Evolutionary conservation across 2,113 vertebrate species (phyloP), one percentile per base, ranked within the genome.

Genomic region (Cynocephalus volans): DNA sequence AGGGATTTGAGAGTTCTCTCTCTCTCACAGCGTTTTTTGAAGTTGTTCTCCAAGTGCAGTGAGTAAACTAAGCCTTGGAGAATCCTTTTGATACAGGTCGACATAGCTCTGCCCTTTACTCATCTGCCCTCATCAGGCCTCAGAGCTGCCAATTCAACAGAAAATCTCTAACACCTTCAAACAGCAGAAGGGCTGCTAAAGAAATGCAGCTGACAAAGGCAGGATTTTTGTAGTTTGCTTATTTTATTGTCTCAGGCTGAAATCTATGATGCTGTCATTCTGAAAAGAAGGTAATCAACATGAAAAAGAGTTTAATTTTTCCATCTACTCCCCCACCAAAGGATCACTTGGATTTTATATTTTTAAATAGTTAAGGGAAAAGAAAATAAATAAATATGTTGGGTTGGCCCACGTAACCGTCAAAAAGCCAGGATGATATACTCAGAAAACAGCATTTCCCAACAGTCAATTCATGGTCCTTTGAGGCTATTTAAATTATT

Each of bases 111-210:
- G 92, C 86, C 77, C 73, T 96, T 94, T 0, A 0, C 54, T n/a
- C n/a, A 60, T 85, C 50, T 3, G 1, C 14, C 85, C 64, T 90
- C 83, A 86, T 85, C 58, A 88, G 79, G 36, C 88, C 87, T 89
- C 69, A 13, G 90, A 96, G 86, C 81, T 98, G 89, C 92, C 93
- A 79, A 31, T 33, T 24, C 60, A 77, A 79, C 91, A 97, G 88
- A 91, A 97, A 90, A 91, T 58, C 45, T 58, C 83, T 64, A 95
- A 41, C 62, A 75, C 19, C 81, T 96, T 28, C 12, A 54, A 79
- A 48, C 2, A 17, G 87, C 31, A 58, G 52, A 17, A 41, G 56
- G 76, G 48, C 83, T 76, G 33, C 80, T 96, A 17, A 72, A 95
- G 87, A 97, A 98, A 97, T 36, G 9, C 13, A 87, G 15, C 19